A percentile compares a stretch with the other conserved stretches of the same genome.
Conservation (phyloP, 2,888 invertebrate genomes). For the Temnothorax unifasciatus region DNA sequence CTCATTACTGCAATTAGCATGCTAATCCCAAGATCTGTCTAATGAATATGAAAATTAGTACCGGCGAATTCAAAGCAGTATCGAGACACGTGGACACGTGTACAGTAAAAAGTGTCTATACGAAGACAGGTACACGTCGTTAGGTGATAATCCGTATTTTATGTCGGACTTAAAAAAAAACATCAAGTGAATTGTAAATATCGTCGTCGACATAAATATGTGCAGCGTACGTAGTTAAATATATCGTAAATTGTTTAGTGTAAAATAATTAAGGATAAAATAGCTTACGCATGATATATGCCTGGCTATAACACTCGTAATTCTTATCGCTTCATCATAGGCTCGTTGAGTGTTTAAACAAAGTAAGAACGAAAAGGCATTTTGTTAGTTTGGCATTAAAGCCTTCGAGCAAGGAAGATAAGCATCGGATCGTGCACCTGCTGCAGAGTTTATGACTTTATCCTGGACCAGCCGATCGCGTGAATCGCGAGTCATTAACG, state of each 20-base stretch:
- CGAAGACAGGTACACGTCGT: constrained; percentile 44
- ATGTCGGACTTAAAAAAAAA: not conserved
- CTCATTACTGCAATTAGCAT: constrained; percentile 82
- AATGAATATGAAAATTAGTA: constrained; percentile 75
- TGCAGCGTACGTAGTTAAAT: too few relatives aligned
- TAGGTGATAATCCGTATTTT: not conserved
- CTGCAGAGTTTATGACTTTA: constrained; percentile 75
- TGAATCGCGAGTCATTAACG: constrained; percentile 54
- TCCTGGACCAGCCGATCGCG: constrained; percentile 64
- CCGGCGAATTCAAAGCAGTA: constrained; percentile 66
- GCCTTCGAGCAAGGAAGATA: constrained; percentile 59
- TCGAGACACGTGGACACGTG: constrained; percentile 11
- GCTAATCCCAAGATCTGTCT: constrained; percentile 75
- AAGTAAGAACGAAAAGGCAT: constrained; percentile 57
- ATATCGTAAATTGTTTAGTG: constrained; percentile 6
- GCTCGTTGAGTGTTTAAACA: constrained; percentile 70
- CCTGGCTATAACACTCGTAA: constrained; percentile 65
- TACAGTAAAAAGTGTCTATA: constrained; percentile 19
- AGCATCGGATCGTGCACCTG: constrained; percentile 67
- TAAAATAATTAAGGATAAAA: constrained; percentile 19
- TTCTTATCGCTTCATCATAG: constrained; percentile 72
- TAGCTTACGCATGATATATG: constrained; percentile 8
- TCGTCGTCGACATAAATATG: not conserved
- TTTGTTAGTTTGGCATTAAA: constrained; percentile 54
- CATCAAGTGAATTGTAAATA: not conserved